Evolutionary conservation across 2,888 invertebrate species (phyloP), one percentile per base, ranked within the genome.

Genomic region (Drosophila lutescens): DNA sequence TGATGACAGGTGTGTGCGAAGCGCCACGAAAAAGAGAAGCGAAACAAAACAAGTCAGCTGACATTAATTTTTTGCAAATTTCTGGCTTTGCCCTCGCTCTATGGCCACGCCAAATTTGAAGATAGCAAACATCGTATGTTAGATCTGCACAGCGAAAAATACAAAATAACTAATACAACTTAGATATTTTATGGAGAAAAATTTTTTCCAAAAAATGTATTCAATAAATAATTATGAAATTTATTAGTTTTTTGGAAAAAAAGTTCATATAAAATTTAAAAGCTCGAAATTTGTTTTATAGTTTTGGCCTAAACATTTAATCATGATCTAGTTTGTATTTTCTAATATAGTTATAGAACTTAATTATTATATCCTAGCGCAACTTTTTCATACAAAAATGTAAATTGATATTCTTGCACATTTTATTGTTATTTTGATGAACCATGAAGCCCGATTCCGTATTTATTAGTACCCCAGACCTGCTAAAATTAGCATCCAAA

Each of bases 21-120:
- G 40, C 32, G 38, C 40, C 40, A 40, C 40, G 40, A 56, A 55
- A 51, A 68, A 40, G 38, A 41, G 34, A 55, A 49, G 38, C 40
- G 36, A 41, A 67, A 63, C 60, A 68, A 80, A 74, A 75, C 78
- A 70, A 83, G 87, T 86, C 88, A 83, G 83, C 83, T 83, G 88
- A 83, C 86, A 66, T 66, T 74, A 65, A 74, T 54, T 74, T 68
- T 13, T 43, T 47, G 51, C 56, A 30, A 72, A 62, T 47, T 71
- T 60, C 41, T 17, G 30, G n/a, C 9, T 57, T 34, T 10, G 15
- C 9, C 10, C 20, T 17, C 36, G 23, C 10, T 23, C 34, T 43
- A 13, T 4, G 17, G 30, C 9, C 54, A 30, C 13, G 40, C 12
- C 6, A 55, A 55, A 32, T 9, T 32, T 9, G 8, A 23, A 51